Conservation (phyloP, 2,888 invertebrate genomes). For the Hypomecis punctinalis region DNA sequence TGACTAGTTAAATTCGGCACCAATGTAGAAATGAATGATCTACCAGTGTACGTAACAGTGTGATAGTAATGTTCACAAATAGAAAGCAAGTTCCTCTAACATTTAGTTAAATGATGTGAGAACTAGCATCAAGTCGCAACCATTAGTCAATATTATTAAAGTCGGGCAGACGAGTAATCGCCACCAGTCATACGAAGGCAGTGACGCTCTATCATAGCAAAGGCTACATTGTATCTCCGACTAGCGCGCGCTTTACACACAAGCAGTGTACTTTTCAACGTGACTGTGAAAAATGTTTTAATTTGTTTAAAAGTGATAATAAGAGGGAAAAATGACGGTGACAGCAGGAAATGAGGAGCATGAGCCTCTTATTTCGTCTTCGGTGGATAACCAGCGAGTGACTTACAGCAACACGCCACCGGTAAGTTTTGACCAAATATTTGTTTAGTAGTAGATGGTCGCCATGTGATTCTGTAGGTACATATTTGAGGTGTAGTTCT, state of each 20-base stretch:
- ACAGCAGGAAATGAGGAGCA: slow-evolving; percentile 79
- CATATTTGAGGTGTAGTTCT: neutral
- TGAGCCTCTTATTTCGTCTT: slow-evolving; percentile 77
- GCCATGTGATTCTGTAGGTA: neutral
- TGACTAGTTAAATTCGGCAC: no score
- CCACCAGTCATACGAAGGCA: neutral
- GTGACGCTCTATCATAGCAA: slow-evolving; percentile 7
- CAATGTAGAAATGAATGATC: no score
- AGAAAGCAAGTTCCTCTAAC: slow-evolving; percentile 14
- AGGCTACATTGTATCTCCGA: slow-evolving; percentile 25
- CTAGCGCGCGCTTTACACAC: slow-evolving; percentile 40
- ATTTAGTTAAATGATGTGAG: slow-evolving; percentile 16
- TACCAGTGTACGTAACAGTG: neutral
- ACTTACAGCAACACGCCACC: slow-evolving; percentile 70
- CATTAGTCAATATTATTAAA: slow-evolving; percentile 41
- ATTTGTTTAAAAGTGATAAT: slow-evolving; percentile 32
- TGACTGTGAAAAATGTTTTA: slow-evolving; percentile 53
- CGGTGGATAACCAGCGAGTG: slow-evolving; percentile 77
- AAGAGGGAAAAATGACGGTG: slow-evolving; percentile 72
- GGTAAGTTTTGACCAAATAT: slow-evolving; percentile 54
- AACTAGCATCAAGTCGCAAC: slow-evolving; percentile 29
- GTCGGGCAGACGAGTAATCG: slow-evolving; percentile 21
- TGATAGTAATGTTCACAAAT: slow-evolving; percentile 10
- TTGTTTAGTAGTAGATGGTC: slow-evolving; percentile 15
- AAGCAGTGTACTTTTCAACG: slow-evolving; percentile 32